phyloP scores from a whole-genome alignment of 2,797 vertebrate genomes.

The Acanthopagrus latus region DNA sequence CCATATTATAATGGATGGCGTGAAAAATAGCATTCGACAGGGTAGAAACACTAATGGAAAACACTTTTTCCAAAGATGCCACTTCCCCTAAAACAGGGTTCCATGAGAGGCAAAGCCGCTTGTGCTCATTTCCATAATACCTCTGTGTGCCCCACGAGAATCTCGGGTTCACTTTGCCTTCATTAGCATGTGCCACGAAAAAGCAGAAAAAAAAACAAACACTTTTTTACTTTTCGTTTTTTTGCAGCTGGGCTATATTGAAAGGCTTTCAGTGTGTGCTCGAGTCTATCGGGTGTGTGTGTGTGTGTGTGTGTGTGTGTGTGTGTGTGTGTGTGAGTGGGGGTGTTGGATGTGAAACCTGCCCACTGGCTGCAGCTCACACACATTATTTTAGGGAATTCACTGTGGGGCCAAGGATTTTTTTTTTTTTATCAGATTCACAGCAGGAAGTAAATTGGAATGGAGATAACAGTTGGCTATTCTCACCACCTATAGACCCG shows the following conservation, averaged over 20 bases:
- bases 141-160: constrained; percentile 56
- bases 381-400: constrained; percentile 60
- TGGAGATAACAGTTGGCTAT: constrained; percentile 56
- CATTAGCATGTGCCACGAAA: constrained; percentile 72
- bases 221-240: constrained; percentile 4
- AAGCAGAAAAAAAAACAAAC: not conserved
- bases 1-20: constrained; percentile 26
- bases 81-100: constrained; percentile 46
- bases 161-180: constrained; percentile 63
- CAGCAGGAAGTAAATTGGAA: constrained; percentile 69
- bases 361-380: constrained; percentile 52
- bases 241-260: constrained; percentile 37
- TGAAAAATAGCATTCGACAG: constrained; percentile 43
- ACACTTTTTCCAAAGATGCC: constrained; percentile 23
- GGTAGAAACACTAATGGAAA: constrained; percentile 34
- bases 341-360: constrained; percentile 36
- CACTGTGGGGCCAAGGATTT: constrained; percentile 26
- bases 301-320: not conserved
- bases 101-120: constrained; percentile 55
- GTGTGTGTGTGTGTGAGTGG: not conserved
- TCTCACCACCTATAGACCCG: constrained; percentile 54
- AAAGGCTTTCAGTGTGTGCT: constrained; percentile 30
- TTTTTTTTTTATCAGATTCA: constrained; percentile 61
- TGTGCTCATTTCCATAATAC: constrained; percentile 78
- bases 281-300: constrained; percentile 1